These are phyloP conservation scores for Isoperla grammatica DNA, from an alignment of 2,888 invertebrate genomes.

Conservation along the genomic window DNA sequence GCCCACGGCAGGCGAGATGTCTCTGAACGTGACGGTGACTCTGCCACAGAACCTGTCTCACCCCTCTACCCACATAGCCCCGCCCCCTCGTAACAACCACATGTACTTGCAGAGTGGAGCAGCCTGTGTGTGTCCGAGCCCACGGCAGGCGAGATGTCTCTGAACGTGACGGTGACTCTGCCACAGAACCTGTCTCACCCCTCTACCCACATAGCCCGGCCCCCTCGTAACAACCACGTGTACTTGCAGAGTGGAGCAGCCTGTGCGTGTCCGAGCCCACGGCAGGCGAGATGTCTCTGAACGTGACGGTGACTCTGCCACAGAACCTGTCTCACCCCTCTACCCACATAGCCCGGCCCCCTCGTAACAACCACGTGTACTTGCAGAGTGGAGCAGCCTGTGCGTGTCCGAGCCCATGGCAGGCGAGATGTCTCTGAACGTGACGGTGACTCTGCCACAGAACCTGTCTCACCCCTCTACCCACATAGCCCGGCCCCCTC, in stretches of 20 bases:
- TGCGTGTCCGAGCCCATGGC: conserved; percentile 14
- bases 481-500: too few relatives aligned
- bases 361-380: too few relatives aligned
- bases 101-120: conserved; percentile 24
- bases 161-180: conserved; percentile 21
- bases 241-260: conserved; percentile 22
- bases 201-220: too few relatives aligned
- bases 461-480: conserved; percentile 22
- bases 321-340: conserved; percentile 23
- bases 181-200: conserved; percentile 23
- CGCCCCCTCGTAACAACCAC: too few relatives aligned
- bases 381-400: conserved; percentile 21
- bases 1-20: neutral
- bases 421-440: conserved; percentile 11
- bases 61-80: too few relatives aligned
- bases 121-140: conserved; percentile 17
- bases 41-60: conserved; percentile 23
- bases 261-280: conserved; percentile 16
- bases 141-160: neutral
- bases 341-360: too few relatives aligned
- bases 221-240: too few relatives aligned
- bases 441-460: conserved; percentile 21
- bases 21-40: conserved; percentile 20
- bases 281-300: conserved; percentile 5
- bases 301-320: conserved; percentile 20